Conservation (phyloP, 2,888 invertebrate genomes). For the Platypus cylindrus region DNA sequence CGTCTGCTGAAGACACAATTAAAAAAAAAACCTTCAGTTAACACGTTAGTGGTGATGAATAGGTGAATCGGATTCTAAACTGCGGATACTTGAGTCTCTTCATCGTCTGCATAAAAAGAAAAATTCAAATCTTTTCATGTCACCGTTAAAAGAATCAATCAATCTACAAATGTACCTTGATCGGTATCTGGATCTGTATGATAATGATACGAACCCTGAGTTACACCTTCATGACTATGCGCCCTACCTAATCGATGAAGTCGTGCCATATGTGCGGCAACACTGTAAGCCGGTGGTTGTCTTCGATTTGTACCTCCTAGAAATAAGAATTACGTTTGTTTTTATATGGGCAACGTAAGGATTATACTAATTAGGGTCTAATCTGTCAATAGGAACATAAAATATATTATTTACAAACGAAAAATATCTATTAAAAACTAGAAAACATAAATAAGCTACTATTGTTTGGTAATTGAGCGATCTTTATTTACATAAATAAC, state of each 20-base stretch:
- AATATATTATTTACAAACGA: too few species aligned
- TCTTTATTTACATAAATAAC: too few species aligned
- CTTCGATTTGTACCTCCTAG: constrained; percentile 39
- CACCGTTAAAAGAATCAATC: neutral
- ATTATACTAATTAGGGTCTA: too few species aligned
- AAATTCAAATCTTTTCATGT: neutral
- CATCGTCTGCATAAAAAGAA: constrained; percentile 44
- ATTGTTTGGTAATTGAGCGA: too few species aligned
- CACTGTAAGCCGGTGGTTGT: constrained; percentile 72
- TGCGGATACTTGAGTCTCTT: constrained; percentile 53
- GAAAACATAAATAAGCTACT: too few species aligned
- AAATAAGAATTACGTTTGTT: too few species aligned
- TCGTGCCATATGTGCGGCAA: constrained; percentile 77
- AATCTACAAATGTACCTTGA: constrained; percentile 30
- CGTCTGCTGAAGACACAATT: too few species aligned
- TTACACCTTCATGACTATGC: constrained; percentile 78
- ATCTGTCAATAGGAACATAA: too few species aligned
- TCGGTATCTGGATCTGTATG: constrained; percentile 41
- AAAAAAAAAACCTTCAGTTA: too few species aligned
- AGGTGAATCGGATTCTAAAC: constrained; percentile 31
- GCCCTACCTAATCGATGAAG: constrained; percentile 70
- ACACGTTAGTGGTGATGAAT: too few species aligned
- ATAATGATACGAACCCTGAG: constrained; percentile 60
- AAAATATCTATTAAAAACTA: too few species aligned
- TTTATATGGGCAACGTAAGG: too few species aligned